Evolutionary conservation across 2,888 invertebrate genomes (phyloP).

Genomic region (Nephrotoma guestfalica): DNA sequence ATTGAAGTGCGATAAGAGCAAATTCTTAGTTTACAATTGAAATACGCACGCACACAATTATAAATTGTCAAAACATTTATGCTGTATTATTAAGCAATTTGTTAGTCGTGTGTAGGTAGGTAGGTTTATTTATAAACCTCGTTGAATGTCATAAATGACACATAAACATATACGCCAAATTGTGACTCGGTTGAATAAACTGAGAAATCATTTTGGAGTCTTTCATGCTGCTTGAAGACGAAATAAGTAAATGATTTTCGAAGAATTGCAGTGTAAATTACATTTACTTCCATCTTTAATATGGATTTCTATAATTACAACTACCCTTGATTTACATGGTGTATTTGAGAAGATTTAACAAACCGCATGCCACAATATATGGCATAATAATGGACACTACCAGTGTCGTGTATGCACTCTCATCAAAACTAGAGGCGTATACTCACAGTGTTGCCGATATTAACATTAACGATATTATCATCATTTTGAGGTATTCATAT

Average conservation of each 20-base stretch:
- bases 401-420: too few species aligned
- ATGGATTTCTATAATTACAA: too few species aligned
- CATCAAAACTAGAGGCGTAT: too few species aligned
- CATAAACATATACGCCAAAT: background rate
- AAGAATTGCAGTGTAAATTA: too few species aligned
- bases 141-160: background rate
- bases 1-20: background rate
- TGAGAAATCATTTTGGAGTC: background rate
- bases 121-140: background rate
- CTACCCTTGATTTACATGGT: too few species aligned
- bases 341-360: too few species aligned
- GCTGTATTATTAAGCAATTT: background rate
- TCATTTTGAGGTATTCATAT: too few species aligned
- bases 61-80: background rate
- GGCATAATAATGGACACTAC: too few species aligned
- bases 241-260: background rate
- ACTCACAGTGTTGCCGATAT: too few species aligned
- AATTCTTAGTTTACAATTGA: background rate
- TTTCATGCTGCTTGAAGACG: background rate
- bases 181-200: background rate
- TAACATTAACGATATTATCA: too few species aligned
- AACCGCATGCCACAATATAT: too few species aligned
- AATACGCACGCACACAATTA: background rate
- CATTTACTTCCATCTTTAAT: background rate
- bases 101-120: background rate